A percentile compares a stretch with the other conserved stretches of the same genome.
Conservation (phyloP, 1,140 invertebrate genomes). For the Amyelois transitella region DNA sequence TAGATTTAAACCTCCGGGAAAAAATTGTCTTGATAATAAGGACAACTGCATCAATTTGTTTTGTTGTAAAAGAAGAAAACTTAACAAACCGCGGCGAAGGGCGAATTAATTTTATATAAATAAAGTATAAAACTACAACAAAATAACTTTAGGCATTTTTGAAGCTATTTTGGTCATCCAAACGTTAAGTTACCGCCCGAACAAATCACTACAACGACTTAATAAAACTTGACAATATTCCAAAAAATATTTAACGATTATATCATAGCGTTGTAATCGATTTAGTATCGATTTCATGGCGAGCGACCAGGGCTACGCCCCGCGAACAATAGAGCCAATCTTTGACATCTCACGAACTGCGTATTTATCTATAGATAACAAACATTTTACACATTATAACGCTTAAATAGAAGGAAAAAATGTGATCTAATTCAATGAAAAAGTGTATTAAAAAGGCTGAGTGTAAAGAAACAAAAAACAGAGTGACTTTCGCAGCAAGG, state of each 20-base stretch:
- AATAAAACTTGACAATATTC: not conserved
- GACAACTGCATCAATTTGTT: no score
- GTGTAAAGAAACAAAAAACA: no score
- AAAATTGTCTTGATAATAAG: no score
- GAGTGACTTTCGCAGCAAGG: no score
- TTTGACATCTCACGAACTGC: not conserved
- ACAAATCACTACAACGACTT: not conserved
- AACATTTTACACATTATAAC: not conserved
- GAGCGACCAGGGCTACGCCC: not conserved
- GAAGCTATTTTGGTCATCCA: no score
- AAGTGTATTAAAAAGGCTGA: no score
- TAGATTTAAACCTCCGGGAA: no score
- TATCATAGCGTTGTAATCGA: conserved; percentile 1
- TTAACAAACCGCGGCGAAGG: no score
- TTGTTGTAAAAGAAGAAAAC: not conserved
- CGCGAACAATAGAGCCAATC: not conserved
- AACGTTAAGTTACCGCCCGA: not conserved
- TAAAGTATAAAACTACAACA: no score
- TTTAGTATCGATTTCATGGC: conserved; percentile 2
- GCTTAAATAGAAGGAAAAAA: not conserved
- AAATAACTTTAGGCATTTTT: no score
- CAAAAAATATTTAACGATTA: not conserved
- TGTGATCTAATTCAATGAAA: no score
- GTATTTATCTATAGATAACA: not conserved
- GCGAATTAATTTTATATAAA: no score